Conservation (phyloP, 2,888 invertebrate genomes). For the Zhuqinia jingwanae region DNA sequence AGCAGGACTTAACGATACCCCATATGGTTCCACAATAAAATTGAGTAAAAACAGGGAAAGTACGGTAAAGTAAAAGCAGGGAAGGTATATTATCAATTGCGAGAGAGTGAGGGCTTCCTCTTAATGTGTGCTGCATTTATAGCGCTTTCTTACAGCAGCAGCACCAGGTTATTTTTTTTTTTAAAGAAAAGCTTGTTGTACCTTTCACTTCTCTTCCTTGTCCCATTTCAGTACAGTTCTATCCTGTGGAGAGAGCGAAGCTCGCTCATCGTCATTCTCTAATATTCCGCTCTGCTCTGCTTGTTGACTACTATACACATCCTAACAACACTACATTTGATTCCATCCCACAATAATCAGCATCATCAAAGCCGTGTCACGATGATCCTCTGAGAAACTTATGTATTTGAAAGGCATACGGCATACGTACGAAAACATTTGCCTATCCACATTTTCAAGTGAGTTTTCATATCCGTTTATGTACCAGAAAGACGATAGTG, state of each 20-base stretch:
- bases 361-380: neutral
- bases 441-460: neutral
- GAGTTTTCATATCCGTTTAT: neutral
- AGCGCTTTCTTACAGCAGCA: neutral
- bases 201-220: conserved; percentile 28
- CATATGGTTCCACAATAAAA: conserved; percentile 34
- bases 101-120: neutral
- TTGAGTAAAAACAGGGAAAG: neutral
- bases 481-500: neutral
- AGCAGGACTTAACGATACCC: too few species aligned
- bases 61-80: neutral
- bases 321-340: neutral
- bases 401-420: neutral
- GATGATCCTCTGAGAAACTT: conserved; percentile 3
- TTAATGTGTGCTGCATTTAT: neutral
- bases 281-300: neutral
- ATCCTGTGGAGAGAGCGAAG: conserved; percentile 33
- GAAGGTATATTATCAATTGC: neutral
- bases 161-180: conserved; percentile 23
- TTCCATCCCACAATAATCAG: conserved; percentile 10
- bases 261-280: neutral
- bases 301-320: too few species aligned
- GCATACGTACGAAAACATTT: neutral
- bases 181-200: conserved; percentile 7
- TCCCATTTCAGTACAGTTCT: conserved; percentile 38